phyloP scores from a whole-genome alignment of 1,140 invertebrate genomes.

The Rhyacophila brunnea region DNA sequence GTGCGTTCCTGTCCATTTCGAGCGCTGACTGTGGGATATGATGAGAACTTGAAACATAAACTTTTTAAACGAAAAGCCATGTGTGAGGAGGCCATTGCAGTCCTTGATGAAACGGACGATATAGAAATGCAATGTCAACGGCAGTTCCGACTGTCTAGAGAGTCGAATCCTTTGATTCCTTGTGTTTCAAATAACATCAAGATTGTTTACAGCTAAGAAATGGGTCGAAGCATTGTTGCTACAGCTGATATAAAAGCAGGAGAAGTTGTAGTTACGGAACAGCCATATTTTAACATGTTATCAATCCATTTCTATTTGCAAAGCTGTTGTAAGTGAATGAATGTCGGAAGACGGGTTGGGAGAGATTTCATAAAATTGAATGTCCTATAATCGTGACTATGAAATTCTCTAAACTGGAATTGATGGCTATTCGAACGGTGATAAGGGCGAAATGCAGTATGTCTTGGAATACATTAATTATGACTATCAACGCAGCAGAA shows the following conservation, averaged over 20 bases:
- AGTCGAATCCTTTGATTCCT: conserved; percentile 51
- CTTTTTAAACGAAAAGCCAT: conserved; percentile 52
- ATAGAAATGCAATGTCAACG: conserved; percentile 30
- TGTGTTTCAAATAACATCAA: conserved; percentile 60
- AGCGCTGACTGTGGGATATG: no score
- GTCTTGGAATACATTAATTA: no score
- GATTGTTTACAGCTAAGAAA: conserved; percentile 55
- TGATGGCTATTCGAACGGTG: no score
- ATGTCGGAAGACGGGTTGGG: conserved; percentile 63
- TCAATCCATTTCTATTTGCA: conserved; percentile 63
- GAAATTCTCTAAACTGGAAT: conserved; percentile 62
- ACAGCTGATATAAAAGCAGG: conserved; percentile 67
- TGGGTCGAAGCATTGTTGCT: no score
- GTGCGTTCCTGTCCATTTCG: no score
- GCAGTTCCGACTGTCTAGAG: no score
- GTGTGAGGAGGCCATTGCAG: no score
- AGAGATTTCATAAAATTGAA: no score
- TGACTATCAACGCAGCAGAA: no score
- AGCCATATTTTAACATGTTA: conserved; percentile 71
- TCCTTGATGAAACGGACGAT: conserved; percentile 27
- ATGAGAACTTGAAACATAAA: conserved; percentile 54
- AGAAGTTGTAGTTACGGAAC: conserved; percentile 75
- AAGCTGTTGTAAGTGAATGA: conserved; percentile 76
- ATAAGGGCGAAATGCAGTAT: conserved; percentile 55
- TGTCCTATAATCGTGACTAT: conserved; percentile 59